phyloP scores from a whole-genome alignment of 37 sponge, comb jelly and placozoan species.

The Axinella damicornis region DNA sequence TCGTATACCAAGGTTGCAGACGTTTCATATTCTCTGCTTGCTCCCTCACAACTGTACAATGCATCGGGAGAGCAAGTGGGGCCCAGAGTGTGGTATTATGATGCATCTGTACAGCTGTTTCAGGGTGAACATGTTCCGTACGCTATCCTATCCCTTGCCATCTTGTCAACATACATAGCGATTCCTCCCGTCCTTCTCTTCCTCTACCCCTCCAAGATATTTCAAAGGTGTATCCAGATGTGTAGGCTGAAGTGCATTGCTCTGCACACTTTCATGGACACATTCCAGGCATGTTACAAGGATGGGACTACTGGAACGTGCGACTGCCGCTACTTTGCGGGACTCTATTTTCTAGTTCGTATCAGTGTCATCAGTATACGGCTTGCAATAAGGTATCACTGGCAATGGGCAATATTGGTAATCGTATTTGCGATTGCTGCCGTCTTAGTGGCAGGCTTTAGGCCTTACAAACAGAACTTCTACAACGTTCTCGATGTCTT shows the following conservation, averaged over 20 bases:
- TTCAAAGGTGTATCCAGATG: background rate
- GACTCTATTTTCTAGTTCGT: background rate
- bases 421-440: background rate
- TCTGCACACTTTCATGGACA: slow-evolving; percentile 2
- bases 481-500: slow-evolving; percentile 1
- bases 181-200: slow-evolving; percentile 22
- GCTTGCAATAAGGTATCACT: background rate
- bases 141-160: background rate
- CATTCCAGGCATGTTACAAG: slow-evolving; percentile 29
- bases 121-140: slow-evolving; percentile 6
- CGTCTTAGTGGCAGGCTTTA: background rate
- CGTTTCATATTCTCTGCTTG: slow-evolving; percentile 8
- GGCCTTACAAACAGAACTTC: background rate
- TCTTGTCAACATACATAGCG: slow-evolving; percentile 5
- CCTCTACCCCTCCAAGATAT: slow-evolving; percentile 2
- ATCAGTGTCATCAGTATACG: background rate
- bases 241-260: background rate
- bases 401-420: background rate
- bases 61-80: background rate
- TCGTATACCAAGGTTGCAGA: background rate
- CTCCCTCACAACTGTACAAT: background rate
- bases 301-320: background rate
- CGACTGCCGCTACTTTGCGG: background rate
- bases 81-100: background rate
- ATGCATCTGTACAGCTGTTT: background rate